Evolutionary conservation across 2,113 vertebrate genomes (phyloP), one percentile per base, ranked within the genome.

Genomic region (Takifugu bimaculatus): DNA sequence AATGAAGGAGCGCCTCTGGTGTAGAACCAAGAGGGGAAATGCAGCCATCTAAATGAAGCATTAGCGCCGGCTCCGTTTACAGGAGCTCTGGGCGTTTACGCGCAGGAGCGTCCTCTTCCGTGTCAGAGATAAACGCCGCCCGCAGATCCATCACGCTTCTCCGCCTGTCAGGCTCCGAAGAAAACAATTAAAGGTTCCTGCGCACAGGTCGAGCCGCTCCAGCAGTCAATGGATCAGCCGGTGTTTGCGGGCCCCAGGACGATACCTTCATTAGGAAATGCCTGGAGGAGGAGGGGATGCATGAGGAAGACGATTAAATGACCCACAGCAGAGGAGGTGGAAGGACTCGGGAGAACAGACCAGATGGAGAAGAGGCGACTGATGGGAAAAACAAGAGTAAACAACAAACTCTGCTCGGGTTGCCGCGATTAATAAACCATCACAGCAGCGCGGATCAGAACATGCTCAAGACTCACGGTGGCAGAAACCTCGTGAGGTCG

Each of bases 101-200:
- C 3, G 35, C 12, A 50, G 57, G 26, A 59, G 50, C 67, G 74
- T 82, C 78, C 78, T 80, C 68, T 79, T 60, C 52, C 35, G 32
- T 76, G 71, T 77, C 71, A 71, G 63, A 73, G 68, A 82, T 61
- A 68, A 77, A 67, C 25, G 57, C 50, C 56, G 60, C 15, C 20
- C 60, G 75, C 68, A 85, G 74, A 90, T 91, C 81, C 79, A 90
- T 91, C 89, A 88, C 78, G 65, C 65, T 60, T 69, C 57, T 45
- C 65, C 65, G 42, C 58, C 76, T 90, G 83, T 89, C 81, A 88
- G 74, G 63, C 77, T 64, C 48, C 6, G 43, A 53, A 57, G 65
- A 83, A 88, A 87, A 90, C 88, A 89, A 89, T 90, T 89, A 90
- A 81, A 86, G 78, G 68, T 60, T 75, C 51, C 68, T n/a, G 44